Percentiles rank a stretch among this genome's conserved stretches.
These are phyloP conservation scores for Chelmon rostratus DNA, from an alignment of 2,797 vertebrate genomes.

Conservation along the genomic window DNA sequence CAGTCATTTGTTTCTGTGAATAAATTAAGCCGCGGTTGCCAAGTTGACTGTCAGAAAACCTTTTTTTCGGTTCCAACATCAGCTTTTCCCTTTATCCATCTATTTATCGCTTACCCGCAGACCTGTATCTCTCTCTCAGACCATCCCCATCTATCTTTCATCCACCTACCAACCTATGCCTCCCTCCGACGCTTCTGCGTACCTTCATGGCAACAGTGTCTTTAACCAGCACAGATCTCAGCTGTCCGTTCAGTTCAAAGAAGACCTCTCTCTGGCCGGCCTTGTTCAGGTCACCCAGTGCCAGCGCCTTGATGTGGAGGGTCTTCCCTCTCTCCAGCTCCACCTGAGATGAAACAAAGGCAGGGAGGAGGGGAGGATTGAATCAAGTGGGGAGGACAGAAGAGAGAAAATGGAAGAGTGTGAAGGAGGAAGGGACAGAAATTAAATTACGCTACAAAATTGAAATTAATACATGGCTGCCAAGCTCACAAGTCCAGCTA, in stretches of 20 bases:
- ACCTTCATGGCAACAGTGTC: constrained; percentile 96
- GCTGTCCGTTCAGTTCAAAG: constrained; percentile 96
- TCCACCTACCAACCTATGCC: background rate
- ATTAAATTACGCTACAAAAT: constrained; percentile 44
- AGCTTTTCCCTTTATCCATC: background rate
- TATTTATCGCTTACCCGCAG: constrained; percentile 5
- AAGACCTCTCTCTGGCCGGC: constrained; percentile 96
- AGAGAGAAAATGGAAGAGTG: background rate
- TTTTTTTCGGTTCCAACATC: too few relatives aligned
- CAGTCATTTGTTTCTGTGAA: constrained; percentile 26
- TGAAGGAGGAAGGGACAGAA: constrained; percentile 11
- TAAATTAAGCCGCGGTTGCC: constrained; percentile 20
- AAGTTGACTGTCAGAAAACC: background rate
- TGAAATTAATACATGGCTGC: constrained; percentile 43
- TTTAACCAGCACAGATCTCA: constrained; percentile 94
- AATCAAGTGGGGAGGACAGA: constrained; percentile 9
- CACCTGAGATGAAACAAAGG: constrained; percentile 83
- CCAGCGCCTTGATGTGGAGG: constrained; percentile 96
- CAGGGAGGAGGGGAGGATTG: constrained; percentile 1
- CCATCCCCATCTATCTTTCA: constrained; percentile 6
- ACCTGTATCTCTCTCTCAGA: background rate
- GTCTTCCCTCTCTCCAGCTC: constrained; percentile 95
- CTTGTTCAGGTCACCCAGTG: constrained; percentile 93
- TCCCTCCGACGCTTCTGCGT: background rate
- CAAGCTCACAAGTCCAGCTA: constrained; percentile 33